Base-by-base conservation (phyloP, 2,888 invertebrate genomes). In the Orthosia gracilis region DNA sequence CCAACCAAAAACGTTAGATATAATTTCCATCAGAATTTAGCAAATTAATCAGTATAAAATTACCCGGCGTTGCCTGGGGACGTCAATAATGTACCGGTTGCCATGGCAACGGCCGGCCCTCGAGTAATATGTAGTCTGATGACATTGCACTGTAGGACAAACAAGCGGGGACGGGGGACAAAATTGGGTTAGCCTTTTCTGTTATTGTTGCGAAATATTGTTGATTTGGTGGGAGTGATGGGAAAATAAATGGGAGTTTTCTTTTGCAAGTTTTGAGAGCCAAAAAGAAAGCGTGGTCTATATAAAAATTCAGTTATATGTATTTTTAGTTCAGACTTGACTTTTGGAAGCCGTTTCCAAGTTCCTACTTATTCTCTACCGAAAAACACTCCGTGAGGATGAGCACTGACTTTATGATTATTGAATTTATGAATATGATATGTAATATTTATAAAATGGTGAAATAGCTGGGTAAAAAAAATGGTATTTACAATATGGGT, bases 51-150 rank as follows among this genome's bases (percentile, higher is more conserved):
- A 77, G 69, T 73, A 86, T 76, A 82, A 86, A 80, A 82, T 78
- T 69, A 82, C 78, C 47, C 63, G 40, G 47, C 50, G 58, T 58
- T 64, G 84, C 65, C 69, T 26, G 69, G 78, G 82, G 74, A 55
- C 64, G 77, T 88, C 84, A 89, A 89, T 89, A 87, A 89, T 88
- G 73, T 85, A 85, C 78, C 74, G 74, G 88, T 87, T 80, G 82
- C 59, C 80, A 89, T 84, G 75, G 81, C 83, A 78, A 89, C 87
- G 64, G 79, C 88, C 76, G 80, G 80, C 83, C 82, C 84, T 85
- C 67, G 21, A 23, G 45, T 75, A 70, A 78, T 81, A 70, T 72
- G 72, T 69, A 75, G 65, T 47, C 85, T 78, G 82, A 83, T 86
- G 85, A 83, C 77, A 78, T 69, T 77, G 82, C 85, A 83, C 76